A percentile compares a stretch with the other conserved stretches of the same genome.
These are phyloP conservation scores for Tokudaia muenninki DNA, from an alignment of 2,797 vertebrate species.

Conservation along the genomic window DNA sequence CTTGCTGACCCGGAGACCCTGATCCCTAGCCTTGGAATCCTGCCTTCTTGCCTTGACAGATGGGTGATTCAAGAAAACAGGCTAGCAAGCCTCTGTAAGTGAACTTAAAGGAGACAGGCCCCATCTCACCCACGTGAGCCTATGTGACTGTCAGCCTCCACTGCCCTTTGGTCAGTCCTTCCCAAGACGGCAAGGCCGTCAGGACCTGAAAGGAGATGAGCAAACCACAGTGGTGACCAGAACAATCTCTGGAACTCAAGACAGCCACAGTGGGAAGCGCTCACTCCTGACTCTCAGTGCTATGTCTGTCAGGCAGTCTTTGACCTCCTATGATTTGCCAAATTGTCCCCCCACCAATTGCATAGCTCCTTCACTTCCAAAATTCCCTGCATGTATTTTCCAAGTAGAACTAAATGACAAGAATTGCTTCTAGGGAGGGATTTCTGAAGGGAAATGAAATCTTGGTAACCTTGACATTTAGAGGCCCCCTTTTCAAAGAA, in stretches of 20 bases:
- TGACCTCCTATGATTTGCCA: not conserved
- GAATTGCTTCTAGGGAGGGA: slow-evolving; percentile 62
- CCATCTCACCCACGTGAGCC: not conserved
- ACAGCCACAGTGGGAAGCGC: not conserved
- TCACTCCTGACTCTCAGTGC: not conserved
- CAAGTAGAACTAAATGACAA: slow-evolving; percentile 72
- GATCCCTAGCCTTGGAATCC: not conserved
- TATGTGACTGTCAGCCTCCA: not conserved
- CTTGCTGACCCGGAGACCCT: not conserved
- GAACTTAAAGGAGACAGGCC: not conserved
- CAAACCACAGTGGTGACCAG: not conserved
- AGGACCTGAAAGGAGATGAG: slow-evolving; percentile 68
- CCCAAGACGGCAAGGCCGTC: not conserved
- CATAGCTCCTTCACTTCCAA: not conserved
- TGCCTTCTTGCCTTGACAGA: not conserved
- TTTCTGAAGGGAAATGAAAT: slow-evolving; percentile 64
- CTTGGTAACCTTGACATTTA: slow-evolving; percentile 66
- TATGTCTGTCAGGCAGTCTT: slow-evolving; percentile 11
- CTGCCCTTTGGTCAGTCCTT: not conserved
- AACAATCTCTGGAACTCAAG: slow-evolving; percentile 19
- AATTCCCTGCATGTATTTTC: slow-evolving; percentile 40
- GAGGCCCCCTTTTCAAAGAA: slow-evolving; percentile 44
- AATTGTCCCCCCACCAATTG: not conserved
- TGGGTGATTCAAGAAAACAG: not conserved
- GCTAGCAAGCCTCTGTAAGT: slow-evolving; percentile 13